A percentile compares a stretch with the other conserved stretches of the same genome.
These are phyloP conservation scores for Erebia palarica DNA, from an alignment of 2,888 invertebrate species.

Conservation along the genomic window DNA sequence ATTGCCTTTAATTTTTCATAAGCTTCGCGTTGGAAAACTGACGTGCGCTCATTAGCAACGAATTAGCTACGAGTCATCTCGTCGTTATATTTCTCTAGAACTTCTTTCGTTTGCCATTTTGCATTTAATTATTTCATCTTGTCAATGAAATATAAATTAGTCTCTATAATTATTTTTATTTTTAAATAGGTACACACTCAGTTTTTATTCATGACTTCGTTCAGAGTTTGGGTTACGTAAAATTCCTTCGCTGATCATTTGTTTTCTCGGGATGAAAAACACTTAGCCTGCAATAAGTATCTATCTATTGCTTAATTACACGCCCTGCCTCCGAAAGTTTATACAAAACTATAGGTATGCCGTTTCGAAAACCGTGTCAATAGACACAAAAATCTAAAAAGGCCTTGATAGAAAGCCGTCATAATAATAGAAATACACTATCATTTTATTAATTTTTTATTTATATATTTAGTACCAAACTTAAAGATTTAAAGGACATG, in stretches of 20 bases:
- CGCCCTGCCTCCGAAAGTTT: too few relatives aligned
- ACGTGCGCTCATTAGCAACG: background rate
- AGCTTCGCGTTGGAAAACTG: background rate
- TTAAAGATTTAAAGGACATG: too few relatives aligned
- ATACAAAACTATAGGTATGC: too few relatives aligned
- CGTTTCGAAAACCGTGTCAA: too few relatives aligned
- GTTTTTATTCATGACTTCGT: background rate
- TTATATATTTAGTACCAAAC: too few relatives aligned
- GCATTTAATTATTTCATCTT: background rate
- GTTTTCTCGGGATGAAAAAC: too few relatives aligned
- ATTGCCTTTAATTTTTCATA: constrained; percentile 21
- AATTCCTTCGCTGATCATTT: too few relatives aligned
- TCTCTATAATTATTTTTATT: background rate
- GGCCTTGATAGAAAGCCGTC: too few relatives aligned
- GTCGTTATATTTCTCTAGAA: background rate
- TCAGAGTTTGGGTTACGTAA: background rate
- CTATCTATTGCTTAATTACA: too few relatives aligned
- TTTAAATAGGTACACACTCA: background rate
- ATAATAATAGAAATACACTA: background rate
- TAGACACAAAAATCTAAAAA: too few relatives aligned
- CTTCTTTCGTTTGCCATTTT: background rate
- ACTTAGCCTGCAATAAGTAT: too few relatives aligned
- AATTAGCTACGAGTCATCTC: background rate
- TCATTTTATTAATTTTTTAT: background rate
- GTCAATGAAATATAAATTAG: background rate